Evolutionary conservation across 2,888 invertebrate species (phyloP).

Genomic region (Schizotus pectinicornis): DNA sequence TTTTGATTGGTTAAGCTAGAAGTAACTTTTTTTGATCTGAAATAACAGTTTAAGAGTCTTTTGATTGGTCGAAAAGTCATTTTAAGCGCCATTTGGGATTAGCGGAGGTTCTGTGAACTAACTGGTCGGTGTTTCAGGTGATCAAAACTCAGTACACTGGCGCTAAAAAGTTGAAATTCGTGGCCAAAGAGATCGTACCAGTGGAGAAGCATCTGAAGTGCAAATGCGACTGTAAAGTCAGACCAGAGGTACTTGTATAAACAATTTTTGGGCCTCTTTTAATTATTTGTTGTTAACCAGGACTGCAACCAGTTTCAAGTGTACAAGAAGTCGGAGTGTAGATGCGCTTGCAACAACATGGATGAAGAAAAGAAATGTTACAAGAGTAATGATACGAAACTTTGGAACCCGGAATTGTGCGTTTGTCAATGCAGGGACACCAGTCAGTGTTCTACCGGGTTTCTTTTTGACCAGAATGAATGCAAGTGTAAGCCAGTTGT

Average conservation of each 20-base stretch:
- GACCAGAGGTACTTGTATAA: constrained; percentile 57
- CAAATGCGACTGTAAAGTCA: constrained; percentile 66
- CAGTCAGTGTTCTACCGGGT: constrained; percentile 67
- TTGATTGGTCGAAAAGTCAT: too few relatives aligned
- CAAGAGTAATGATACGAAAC: constrained; percentile 59
- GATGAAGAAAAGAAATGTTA: constrained; percentile 68
- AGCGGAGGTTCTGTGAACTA: neutral
- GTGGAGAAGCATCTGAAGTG: constrained; percentile 68
- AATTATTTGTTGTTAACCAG: constrained; percentile 51
- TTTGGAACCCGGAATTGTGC: constrained; percentile 69
- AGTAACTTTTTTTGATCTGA: too few relatives aligned
- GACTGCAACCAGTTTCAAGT: constrained; percentile 66
- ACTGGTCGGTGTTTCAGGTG: constrained; percentile 52
- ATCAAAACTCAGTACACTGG: constrained; percentile 57
- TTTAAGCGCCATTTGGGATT: neutral
- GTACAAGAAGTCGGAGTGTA: constrained; percentile 64
- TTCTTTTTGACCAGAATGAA: constrained; percentile 63
- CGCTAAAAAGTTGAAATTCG: constrained; percentile 51
- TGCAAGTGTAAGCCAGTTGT: constrained; percentile 61
- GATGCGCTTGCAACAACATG: constrained; percentile 66
- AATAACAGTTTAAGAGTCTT: too few relatives aligned
- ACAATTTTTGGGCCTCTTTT: constrained; percentile 4
- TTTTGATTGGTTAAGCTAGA: too few relatives aligned
- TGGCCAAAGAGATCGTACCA: constrained; percentile 60
- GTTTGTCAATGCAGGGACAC: constrained; percentile 65